These are phyloP conservation scores for Blennius ocellaris DNA, from an alignment of 2,113 vertebrate genomes.

Conservation along the genomic window DNA sequence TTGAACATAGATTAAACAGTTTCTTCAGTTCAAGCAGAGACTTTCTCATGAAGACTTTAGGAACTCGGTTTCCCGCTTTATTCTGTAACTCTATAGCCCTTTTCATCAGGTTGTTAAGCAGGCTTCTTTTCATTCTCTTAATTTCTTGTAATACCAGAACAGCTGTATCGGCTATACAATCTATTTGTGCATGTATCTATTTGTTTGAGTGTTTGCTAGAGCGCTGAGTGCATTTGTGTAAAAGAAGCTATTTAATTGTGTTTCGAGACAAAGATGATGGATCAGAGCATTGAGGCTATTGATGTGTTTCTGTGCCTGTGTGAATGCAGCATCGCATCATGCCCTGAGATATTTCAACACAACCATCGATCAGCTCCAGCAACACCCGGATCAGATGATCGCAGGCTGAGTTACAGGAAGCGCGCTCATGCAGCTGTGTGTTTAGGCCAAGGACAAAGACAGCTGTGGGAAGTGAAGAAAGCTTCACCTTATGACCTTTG, in stretches of 20 bases:
- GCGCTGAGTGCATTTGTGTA: slow-evolving; percentile 55
- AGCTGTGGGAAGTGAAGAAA: slow-evolving; percentile 23
- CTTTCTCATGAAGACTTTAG: not conserved
- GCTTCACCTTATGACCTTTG: slow-evolving; percentile 6
- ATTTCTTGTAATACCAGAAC: slow-evolving; percentile 1
- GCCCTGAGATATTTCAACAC: slow-evolving; percentile 90
- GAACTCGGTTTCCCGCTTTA: not conserved
- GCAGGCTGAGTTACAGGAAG: slow-evolving; percentile 85
- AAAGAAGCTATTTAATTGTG: slow-evolving; percentile 87
- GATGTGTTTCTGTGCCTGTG: slow-evolving; percentile 88
- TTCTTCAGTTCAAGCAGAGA: not conserved
- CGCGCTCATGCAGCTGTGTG: slow-evolving; percentile 34
- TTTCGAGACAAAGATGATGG: slow-evolving; percentile 89
- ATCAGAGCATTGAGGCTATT: slow-evolving; percentile 83
- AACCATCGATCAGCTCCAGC: slow-evolving; percentile 87
- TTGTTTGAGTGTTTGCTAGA: slow-evolving; percentile 53
- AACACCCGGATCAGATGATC: slow-evolving; percentile 87
- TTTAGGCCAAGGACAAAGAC: slow-evolving; percentile 59
- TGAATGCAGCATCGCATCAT: slow-evolving; percentile 88
- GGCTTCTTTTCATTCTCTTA: slow-evolving; percentile 19
- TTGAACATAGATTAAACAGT: too few species aligned
- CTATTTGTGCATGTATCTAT: slow-evolving; percentile 34
- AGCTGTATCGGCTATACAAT: slow-evolving; percentile 41
- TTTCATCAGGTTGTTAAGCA: slow-evolving; percentile 10
- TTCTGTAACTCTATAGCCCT: not conserved